These are phyloP conservation scores for Serranochromis macrocephalus DNA, from an alignment of 2,113 vertebrate species.

Conservation along the genomic window DNA sequence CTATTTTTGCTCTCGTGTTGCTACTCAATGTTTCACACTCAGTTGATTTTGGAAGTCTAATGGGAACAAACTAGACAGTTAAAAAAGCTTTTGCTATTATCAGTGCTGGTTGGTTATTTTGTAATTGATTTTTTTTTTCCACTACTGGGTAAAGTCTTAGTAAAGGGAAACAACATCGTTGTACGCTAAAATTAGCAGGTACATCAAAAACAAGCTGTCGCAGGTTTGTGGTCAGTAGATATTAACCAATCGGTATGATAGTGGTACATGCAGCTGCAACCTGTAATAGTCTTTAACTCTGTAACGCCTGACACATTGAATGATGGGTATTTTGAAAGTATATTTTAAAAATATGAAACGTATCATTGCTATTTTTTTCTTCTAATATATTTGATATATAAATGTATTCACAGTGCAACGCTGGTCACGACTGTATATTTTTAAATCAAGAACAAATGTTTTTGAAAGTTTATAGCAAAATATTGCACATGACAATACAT, in stretches of 20 bases:
- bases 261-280: neutral
- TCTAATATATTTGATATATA: neutral
- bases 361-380: neutral
- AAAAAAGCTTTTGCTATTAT: neutral
- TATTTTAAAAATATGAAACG: rapidly evolving
- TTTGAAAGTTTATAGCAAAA: neutral
- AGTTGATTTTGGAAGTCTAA: neutral
- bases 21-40: neutral
- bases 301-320: no score
- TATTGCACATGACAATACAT: rapidly evolving
- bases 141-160: neutral
- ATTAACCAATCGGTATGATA: neutral
- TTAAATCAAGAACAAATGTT: neutral
- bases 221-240: neutral
- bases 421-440: neutral
- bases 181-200: neutral
- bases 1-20: neutral
- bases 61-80: neutral
- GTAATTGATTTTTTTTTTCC: neutral
- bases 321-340: neutral
- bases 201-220: neutral
- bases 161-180: neutral
- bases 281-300: neutral
- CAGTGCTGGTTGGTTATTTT: neutral
- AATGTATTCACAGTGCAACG: neutral